Evolutionary conservation across 2,888 invertebrate species (phyloP).

Genomic region (Diaperis boleti): DNA sequence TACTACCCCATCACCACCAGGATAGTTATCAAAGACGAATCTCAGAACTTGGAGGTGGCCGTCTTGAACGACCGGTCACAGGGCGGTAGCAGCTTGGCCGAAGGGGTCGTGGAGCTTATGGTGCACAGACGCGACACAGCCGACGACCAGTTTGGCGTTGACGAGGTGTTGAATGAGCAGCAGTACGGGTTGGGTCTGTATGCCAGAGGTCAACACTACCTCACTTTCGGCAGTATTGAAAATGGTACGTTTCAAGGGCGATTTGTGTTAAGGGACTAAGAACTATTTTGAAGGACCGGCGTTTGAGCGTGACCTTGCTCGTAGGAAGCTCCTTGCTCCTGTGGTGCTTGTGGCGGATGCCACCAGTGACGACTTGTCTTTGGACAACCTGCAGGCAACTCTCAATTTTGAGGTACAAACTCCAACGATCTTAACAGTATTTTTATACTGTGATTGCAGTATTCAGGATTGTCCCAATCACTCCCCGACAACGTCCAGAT

Average conservation of each 20-base stretch:
- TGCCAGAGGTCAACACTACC: constrained; percentile 76
- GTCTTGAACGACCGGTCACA: constrained; percentile 72
- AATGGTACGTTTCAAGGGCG: background rate
- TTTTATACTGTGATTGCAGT: constrained; percentile 61
- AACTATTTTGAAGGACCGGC: constrained; percentile 50
- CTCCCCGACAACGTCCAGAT: constrained; percentile 79
- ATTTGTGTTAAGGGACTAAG: background rate
- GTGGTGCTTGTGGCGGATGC: constrained; percentile 24
- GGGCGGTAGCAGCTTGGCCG: constrained; percentile 72
- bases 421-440: background rate
- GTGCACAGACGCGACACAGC: constrained; percentile 80
- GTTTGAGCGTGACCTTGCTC: constrained; percentile 67
- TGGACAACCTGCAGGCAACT: constrained; percentile 1
- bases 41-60: constrained; percentile 66
- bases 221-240: constrained; percentile 65
- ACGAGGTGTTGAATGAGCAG: constrained; percentile 91
- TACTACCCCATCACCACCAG: constrained; percentile 81
- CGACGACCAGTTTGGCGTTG: constrained; percentile 94
- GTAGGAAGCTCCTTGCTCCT: constrained; percentile 72
- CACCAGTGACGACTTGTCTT: background rate
- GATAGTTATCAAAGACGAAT: constrained; percentile 69
- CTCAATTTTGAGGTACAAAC: constrained; percentile 14
- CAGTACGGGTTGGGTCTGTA: constrained; percentile 78
- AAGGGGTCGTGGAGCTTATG: constrained; percentile 53
- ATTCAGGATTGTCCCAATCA: constrained; percentile 67